These are phyloP conservation scores for Volucella inanis DNA, from an alignment of 2,888 invertebrate species.

Conservation along the genomic window DNA sequence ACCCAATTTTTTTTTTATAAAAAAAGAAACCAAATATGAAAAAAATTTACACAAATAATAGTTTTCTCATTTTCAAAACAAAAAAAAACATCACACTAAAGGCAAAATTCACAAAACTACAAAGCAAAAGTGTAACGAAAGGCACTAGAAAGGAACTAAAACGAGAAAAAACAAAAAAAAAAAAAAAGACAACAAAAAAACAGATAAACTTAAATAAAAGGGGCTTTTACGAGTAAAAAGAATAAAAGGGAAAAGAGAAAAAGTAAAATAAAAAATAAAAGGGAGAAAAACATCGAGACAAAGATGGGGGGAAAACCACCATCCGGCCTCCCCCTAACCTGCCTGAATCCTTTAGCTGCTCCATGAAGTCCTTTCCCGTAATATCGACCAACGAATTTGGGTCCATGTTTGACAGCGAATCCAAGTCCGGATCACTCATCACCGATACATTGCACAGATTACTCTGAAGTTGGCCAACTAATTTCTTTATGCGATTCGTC, in stretches of 20 bases:
- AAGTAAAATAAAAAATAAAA: constrained; percentile 29
- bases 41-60: no score
- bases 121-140: background rate
- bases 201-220: constrained; percentile 35
- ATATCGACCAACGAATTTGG: constrained; percentile 93
- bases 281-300: constrained; percentile 77
- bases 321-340: constrained; percentile 83
- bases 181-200: constrained; percentile 17
- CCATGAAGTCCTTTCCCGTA: constrained; percentile 88
- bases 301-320: constrained; percentile 77
- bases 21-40: no score
- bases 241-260: constrained; percentile 32
- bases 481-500: constrained; percentile 86
- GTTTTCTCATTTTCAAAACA: background rate
- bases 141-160: background rate
- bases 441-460: constrained; percentile 93
- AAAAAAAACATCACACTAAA: background rate
- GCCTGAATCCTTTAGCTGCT: constrained; percentile 88
- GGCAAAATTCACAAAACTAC: background rate
- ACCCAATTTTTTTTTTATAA: no score
- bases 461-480: constrained; percentile 90
- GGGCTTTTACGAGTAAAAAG: constrained; percentile 14
- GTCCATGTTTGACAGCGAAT: constrained; percentile 94
- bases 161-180: constrained; percentile 3
- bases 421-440: constrained; percentile 92